Percentiles rank a stretch among this genome's conserved stretches.
These are phyloP conservation scores for Zaprionus obscuricornis DNA, from an alignment of 2,888 invertebrate species.

Conservation along the genomic window DNA sequence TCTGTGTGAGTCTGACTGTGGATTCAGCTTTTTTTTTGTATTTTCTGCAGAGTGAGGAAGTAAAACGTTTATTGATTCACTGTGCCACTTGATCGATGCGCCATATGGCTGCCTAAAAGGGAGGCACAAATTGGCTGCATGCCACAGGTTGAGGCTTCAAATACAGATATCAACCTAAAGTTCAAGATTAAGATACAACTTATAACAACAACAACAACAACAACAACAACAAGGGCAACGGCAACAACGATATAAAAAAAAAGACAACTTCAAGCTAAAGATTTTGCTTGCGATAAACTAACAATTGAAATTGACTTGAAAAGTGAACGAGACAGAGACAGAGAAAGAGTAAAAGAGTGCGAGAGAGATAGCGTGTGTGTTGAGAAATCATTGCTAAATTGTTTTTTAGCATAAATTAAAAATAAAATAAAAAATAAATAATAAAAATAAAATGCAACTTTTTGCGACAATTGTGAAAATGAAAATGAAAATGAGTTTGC, in stretches of 20 bases:
- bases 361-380: neutral
- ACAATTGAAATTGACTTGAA: conserved; percentile 8
- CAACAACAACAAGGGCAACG: no score
- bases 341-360: neutral
- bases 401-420: no score
- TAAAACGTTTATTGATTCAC: conserved; percentile 36
- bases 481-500: conserved; percentile 40
- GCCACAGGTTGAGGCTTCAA: conserved; percentile 45
- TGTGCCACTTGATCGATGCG: conserved; percentile 47
- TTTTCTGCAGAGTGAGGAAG: no score
- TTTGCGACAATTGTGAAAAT: conserved; percentile 20
- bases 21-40: no score
- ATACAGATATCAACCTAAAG: conserved; percentile 3
- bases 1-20: no score
- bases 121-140: conserved; percentile 39
- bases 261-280: no score
- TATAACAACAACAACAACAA: no score
- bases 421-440: neutral
- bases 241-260: no score
- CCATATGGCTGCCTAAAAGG: conserved; percentile 48
- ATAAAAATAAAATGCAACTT: conserved; percentile 26
- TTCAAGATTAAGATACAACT: conserved; percentile 16
- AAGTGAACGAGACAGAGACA: neutral
- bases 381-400: neutral
- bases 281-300: no score